Evolutionary conservation across 2,888 invertebrate genomes (phyloP).

Genomic region (Mesorhabditis spiculigera): DNA sequence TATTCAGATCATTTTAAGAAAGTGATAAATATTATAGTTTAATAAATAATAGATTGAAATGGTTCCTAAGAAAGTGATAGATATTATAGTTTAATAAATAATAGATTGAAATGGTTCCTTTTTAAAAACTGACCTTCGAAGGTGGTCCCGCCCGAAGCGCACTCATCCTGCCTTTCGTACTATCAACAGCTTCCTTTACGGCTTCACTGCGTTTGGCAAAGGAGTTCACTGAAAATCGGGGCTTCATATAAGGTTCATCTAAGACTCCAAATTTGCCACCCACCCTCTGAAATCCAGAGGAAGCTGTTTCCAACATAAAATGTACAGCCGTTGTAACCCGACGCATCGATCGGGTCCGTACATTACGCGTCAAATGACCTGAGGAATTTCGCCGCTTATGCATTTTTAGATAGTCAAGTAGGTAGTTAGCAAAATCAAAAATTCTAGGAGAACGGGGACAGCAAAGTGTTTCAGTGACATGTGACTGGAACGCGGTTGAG

Average conservation of each 20-base stretch:
- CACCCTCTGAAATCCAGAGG: too few species aligned
- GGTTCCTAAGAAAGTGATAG: not conserved
- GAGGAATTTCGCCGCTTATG: too few species aligned
- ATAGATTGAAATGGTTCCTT: not conserved
- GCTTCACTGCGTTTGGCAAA: constrained; percentile 28
- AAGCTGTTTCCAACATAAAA: too few species aligned
- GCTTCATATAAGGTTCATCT: constrained; percentile 81
- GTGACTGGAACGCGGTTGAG: not conserved
- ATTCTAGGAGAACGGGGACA: too few species aligned
- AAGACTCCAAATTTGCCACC: constrained; percentile 13
- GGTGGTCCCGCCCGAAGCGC: constrained; percentile 19
- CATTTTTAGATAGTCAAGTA: too few species aligned
- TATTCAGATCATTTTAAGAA: too few species aligned
- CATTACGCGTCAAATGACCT: too few species aligned
- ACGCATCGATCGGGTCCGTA: too few species aligned
- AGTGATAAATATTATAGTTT: too few species aligned
- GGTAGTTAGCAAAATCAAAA: too few species aligned
- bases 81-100: not conserved
- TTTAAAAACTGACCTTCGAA: constrained; percentile 18
- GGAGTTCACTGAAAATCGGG: constrained; percentile 67
- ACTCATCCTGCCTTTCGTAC: constrained; percentile 17
- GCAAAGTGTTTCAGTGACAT: too few species aligned
- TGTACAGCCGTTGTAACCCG: too few species aligned
- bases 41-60: constrained; percentile 6
- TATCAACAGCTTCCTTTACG: constrained; percentile 23